Evolutionary conservation across 35 echinoderm and acorn worm species (phyloP), one percentile per base, ranked within the genome.

Genomic region (Diadema setosum): DNA sequence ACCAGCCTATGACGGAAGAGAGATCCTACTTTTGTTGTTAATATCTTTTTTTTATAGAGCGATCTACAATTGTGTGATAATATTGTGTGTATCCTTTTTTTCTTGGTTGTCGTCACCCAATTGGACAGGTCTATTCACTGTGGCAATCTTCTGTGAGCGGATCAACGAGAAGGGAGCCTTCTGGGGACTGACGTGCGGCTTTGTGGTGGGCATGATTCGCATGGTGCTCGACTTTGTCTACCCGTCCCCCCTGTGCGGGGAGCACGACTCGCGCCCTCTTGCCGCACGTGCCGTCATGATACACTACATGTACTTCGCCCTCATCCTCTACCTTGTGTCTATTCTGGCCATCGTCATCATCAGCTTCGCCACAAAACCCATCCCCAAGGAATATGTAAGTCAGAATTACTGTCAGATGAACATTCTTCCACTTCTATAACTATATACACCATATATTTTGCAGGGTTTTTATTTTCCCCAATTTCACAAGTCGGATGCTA

Each of bases 251-350:
- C 31, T 84, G 0, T 98, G 95, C 52, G 91, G 95, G 3, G 91
- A 88, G 21, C 60, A 70, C 4, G 95, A 98, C 45, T 85, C 50
- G 2, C 37, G 92, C n/a, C 88, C 91, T 12, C 29, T 65, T 1
- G 39, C 82, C 48, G 42, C 87, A 5, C 37, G 76, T 17, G 45
- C 59, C 5, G 39, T 95, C 1, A 63, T 81, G 61, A 80, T 98
- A 0, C 95, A 98, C 67, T 93, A 94, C 31, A 88, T 91, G 30
- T 98, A 98, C 80, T 98, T 86, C 67, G 90, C 90, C 56, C 87
- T 84, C 20, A 35, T 94, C 20, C 84, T 98, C 16, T 88, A 61
- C 35, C 23, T 82, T 25, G 78, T 91, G 37, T 91, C 84, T 3
- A 88, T 94, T 30, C 35, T 82, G 15, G 76, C 60, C 4, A 91